Evolutionary conservation across 2,888 invertebrate species (phyloP), one percentile per base, ranked within the genome.

Genomic region (Zhuqinia jingwanae): DNA sequence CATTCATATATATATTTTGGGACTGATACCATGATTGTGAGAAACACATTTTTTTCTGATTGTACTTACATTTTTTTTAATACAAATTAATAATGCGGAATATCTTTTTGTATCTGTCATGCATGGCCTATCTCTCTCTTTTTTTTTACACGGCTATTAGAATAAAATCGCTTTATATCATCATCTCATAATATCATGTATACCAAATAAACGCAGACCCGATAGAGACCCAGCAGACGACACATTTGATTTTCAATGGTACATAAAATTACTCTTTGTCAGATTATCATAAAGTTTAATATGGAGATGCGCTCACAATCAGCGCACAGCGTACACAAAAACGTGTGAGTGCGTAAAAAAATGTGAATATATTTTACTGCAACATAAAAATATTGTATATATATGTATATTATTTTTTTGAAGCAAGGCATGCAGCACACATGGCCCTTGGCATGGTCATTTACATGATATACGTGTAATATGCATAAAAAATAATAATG

Each of bases 301-400:
- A 75, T 75, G 75, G 53, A 75, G 75, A 75, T 75, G 75, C 53
- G 36, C 36, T 36, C 17, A 42, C 68, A 17, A 45, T 68, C 68
- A 36, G 17, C 36, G 70, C 22, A 13, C n/a, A 13, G 8, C 36
- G 36, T 36, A 36, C 3, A 36, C 8, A 17, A 56, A 13, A 22
- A 27, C 30, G 58, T 22, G 25, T 10, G 30, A 73, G 73, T 73
- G 73, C 73, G 75, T 75, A 56, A 75, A 75, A n/a, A 36, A 75
- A 53, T 56, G 56, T 75, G 30, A 56, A 56, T 56, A 42, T 36
- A 20, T 56, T 73, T n/a, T n/a, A n/a, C n/a, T n/a, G n/a, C n/a
- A n/a, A n/a, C n/a, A n/a, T n/a, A n/a, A n/a, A n/a, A n/a, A n/a
- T n/a, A n/a, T n/a, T n/a, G n/a, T n/a, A n/a, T n/a, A n/a, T n/a